Evolutionary conservation across 1,140 invertebrate genomes (phyloP), one percentile per base, ranked within the genome.

Genomic region (Brachionus paranguensis): DNA sequence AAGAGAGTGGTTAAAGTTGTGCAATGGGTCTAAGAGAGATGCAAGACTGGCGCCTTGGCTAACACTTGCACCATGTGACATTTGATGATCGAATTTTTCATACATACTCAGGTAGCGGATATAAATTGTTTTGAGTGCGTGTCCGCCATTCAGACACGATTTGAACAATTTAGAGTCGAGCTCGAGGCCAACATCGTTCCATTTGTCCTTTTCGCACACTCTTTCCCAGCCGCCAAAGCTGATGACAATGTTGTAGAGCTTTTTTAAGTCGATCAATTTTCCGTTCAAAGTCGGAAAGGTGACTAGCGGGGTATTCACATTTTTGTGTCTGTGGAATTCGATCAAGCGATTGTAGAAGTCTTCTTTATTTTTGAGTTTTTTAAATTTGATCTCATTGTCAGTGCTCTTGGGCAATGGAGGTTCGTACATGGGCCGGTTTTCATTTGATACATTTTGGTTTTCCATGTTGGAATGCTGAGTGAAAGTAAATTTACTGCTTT

Each of bases 201-300:
- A 96, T 72, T 93, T 92, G 86, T 95, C 94, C 86, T 93, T 93
- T 86, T 92, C 92, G 89, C 91, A 92, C 89, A 97, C 95, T 93
- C 95, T 96, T 86, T 95, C 92, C 92, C 95, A 95, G 87, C 96
- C 96, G 86, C 95, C 95, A 87, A 94, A 92, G 76, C 93, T 93
- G 85, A 94, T 96, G n/a, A 97, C 95, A 86, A 95, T 91, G 85
- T 92, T 92, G 89, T 97, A 97, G 74, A 98, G 91, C 65, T 94
- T 92, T 90, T 95, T 96, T 72, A 98, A 91, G 91, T 97, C 95
- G 87, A 97, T 92, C 89, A 95, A 93, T 86, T 93, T 92, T 50
- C 95, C 95, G 90, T 93, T 94, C 84, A 97, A 93, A 89, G 93
- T 92, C 74, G 95, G 95, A 78, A 91, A 88, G 86, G 92, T 91